Evolutionary conservation across 1,140 invertebrate genomes (phyloP), one percentile per base, ranked within the genome.

Genomic region (Diabrotica virgifera): DNA sequence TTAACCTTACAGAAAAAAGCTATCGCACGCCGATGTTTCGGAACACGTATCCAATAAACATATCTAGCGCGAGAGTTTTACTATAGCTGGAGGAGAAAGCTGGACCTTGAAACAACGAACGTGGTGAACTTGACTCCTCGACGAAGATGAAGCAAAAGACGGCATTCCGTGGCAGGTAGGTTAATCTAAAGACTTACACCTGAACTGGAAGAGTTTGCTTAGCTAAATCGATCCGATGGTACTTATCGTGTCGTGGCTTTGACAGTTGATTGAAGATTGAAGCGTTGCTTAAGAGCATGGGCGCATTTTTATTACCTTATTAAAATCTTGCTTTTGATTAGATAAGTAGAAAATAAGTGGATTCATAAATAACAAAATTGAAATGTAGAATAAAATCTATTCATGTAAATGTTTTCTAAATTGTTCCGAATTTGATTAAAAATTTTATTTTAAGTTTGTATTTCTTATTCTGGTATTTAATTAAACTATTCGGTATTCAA

Each of bases 81-180:
- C 55, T 57, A 61, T 53, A 55, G 52, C 37, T 36, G 60, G 54
- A 60, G 64, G 64, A 66, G 64, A 66, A 66, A 66, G 64, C 64
- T 59, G 59, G 60, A 61, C 64, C 64, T 66, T 66, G 64, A 66
- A 62, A 60, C 36, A 64, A 50, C 63, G 46, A 64, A 50, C 63
- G 46, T 51, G 59, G 51, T 62, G 64, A 66, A 66, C 64, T 66
- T 66, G 64, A 66, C 64, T 66, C 55, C 57, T 40, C 40, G 57
- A 56, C 37, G 46, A 12, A 56, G 54, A 24, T 24, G 24, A 24
- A 24, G 24, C 24, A 24, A 24, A 56, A 35, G 58, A 56, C 64
- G 36, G 54, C 64, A 66, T 66, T 66, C 64, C 62, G 62, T 13
- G 55, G 36, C 59, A 66, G 64, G 64, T 62, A 53, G 59, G 64